Base-by-base conservation (phyloP, 2,113 vertebrate species). In the Montifringilla adamsi region DNA sequence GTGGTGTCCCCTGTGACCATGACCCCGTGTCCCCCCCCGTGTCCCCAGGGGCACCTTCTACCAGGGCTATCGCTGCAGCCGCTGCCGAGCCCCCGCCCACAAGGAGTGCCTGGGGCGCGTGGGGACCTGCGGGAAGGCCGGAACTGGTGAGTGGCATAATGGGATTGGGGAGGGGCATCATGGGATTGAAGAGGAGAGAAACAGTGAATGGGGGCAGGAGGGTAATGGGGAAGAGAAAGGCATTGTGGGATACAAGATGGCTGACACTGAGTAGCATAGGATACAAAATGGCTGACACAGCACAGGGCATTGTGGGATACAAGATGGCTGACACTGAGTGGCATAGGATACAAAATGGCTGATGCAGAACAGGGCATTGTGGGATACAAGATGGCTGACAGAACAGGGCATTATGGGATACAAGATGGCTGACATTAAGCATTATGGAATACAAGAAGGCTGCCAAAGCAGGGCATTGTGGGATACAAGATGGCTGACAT, bases 101-200 rank as follows among this genome's bases (percentile, higher is more conserved):
- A 99, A 99, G 96, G 99, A 99, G 86, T 99, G 99, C 96, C 96
- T 99, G 87, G 99, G 99, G n/a, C 97, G 99, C 77, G 97, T 99
- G 13, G 93, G 98, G 4, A 83, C 80, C 3, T 99, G 99, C 39
- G 98, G 98, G 41, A 98, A 97, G 26, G 97, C 22, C 4, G 30
- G 79, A 8, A 0, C 47, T 0, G 91, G 88, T 70, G 84, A 77
- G 91, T 15, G 10, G 31, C 37, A 27, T 46, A 6, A 5, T 35
- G 93, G 89, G 85, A n/a, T 3, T 13, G 55, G 0, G 9, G 35
- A n/a, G 50, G 37, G 9, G 31, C 13, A 41, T 9, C 12, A 1
- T 33, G 60, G 37, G 69, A 68, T 46, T 46, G 19, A 47, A 20
- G 47, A 49, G 47, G 47, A 26, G 47, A 7, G 47, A 26, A 49